These are phyloP conservation scores for Onchidella celtica DNA, from an alignment of 2,888 invertebrate species.

Conservation along the genomic window DNA sequence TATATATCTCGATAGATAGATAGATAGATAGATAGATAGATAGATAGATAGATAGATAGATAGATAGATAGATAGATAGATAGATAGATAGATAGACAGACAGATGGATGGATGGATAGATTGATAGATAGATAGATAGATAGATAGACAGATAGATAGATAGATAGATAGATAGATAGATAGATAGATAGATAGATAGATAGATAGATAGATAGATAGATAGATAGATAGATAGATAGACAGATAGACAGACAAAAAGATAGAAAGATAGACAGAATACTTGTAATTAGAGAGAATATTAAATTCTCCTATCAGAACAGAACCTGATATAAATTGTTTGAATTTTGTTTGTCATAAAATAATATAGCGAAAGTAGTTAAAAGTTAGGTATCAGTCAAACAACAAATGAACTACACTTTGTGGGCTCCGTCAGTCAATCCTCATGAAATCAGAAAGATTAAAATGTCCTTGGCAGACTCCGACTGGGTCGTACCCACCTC, in stretches of 20 bases:
- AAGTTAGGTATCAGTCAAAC: too few species aligned
- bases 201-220: not conserved
- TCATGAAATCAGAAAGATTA: too few species aligned
- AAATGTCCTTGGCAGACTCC: too few species aligned
- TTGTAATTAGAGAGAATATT: not conserved
- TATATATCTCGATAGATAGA: slow-evolving; percentile 18
- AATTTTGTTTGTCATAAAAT: too few species aligned
- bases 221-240: not conserved
- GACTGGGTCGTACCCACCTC: too few species aligned
- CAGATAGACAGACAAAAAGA: too few species aligned
- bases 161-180: not conserved
- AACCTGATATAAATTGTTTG: too few species aligned
- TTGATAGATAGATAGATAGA: slow-evolving; percentile 19
- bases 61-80: not conserved
- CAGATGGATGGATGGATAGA: slow-evolving; percentile 24
- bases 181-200: not conserved
- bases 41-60: not conserved
- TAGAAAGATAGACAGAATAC: too few species aligned
- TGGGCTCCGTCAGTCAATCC: too few species aligned
- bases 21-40: slow-evolving; percentile 6
- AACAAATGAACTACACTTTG: too few species aligned
- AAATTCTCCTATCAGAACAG: too few species aligned
- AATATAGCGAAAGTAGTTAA: too few species aligned
- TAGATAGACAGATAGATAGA: slow-evolving; percentile 1
- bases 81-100: slow-evolving; percentile 11